These are phyloP conservation scores for Drosophila testacea DNA, from an alignment of 2,888 invertebrate species.

Conservation along the genomic window DNA sequence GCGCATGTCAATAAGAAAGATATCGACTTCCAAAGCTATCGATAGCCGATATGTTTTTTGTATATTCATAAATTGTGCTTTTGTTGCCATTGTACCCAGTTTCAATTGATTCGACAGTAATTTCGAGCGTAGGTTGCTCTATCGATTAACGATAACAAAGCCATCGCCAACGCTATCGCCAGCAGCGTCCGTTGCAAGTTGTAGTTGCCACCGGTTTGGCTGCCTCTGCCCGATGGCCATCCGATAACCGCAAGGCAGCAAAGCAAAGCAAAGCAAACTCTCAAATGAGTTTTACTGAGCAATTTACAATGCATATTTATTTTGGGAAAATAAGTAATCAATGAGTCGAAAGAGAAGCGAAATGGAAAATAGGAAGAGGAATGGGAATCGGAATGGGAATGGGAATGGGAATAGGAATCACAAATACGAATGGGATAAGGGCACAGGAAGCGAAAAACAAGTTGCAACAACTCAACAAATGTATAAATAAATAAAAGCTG, in stretches of 20 bases:
- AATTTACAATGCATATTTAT: conserved; percentile 81
- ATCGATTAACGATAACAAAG: conserved; percentile 75
- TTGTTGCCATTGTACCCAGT: background rate
- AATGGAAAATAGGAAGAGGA: background rate
- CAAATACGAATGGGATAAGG: conserved; percentile 3
- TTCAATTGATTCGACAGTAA: conserved; percentile 31
- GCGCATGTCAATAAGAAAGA: background rate
- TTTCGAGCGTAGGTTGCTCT: conserved; percentile 63
- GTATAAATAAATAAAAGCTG: conserved; percentile 80
- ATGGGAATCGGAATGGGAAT: conserved; percentile 13
- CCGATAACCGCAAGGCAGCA: conserved; percentile 63
- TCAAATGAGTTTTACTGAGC: conserved; percentile 58
- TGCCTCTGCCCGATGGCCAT: conserved; percentile 56
- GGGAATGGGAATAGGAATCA: conserved; percentile 12
- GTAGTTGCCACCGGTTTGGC: conserved; percentile 24
- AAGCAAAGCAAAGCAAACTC: conserved; percentile 7
- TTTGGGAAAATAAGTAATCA: conserved; percentile 80
- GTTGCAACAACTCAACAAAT: conserved; percentile 59
- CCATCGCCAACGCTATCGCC: conserved; percentile 31
- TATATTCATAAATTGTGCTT: background rate
- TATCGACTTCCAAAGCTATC: background rate
- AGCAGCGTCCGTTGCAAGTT: conserved; percentile 1
- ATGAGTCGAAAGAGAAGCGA: conserved; percentile 37
- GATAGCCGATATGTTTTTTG: background rate
- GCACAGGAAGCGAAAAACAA: conserved; percentile 18